phyloP scores from a whole-genome alignment of 1,140 invertebrate species.

The Battus philenor region DNA sequence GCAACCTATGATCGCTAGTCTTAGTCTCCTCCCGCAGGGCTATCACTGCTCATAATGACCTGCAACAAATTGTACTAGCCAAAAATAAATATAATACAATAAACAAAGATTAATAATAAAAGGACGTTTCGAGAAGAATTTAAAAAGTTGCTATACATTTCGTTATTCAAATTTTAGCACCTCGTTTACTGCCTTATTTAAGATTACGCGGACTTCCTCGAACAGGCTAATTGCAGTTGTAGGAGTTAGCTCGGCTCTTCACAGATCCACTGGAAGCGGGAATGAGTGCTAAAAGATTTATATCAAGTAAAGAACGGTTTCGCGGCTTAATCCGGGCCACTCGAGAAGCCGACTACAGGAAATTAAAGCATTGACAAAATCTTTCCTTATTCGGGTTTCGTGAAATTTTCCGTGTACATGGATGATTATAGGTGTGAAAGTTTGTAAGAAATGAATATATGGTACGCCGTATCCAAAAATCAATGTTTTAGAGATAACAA shows the following conservation, averaged over 20 bases:
- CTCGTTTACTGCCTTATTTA: slow-evolving; percentile 40
- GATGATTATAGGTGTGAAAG: not conserved
- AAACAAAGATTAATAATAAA: no score
- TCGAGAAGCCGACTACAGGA: slow-evolving; percentile 33
- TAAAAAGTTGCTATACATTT: no score
- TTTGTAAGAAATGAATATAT: no score
- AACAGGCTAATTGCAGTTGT: slow-evolving; percentile 59
- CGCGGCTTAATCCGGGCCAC: slow-evolving; percentile 40
- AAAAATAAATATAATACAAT: no score
- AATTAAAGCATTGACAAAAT: slow-evolving; percentile 55
- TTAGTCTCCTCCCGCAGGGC: no score
- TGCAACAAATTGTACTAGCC: no score
- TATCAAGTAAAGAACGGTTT: slow-evolving; percentile 53
- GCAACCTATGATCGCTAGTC: no score
- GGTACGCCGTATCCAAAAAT: no score
- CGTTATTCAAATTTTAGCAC: slow-evolving; percentile 51
- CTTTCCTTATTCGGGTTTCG: slow-evolving; percentile 21
- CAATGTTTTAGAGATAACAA: no score
- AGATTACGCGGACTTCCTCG: slow-evolving; percentile 47
- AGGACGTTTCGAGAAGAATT: no score
- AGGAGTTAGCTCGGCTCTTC: slow-evolving; percentile 43
- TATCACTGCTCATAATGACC: no score
- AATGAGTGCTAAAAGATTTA: slow-evolving; percentile 72
- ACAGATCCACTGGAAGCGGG: slow-evolving; percentile 44
- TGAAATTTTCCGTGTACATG: no score